These are phyloP conservation scores for Glaucopsyche alexis DNA, from an alignment of 2,888 invertebrate genomes.

Conservation along the genomic window DNA sequence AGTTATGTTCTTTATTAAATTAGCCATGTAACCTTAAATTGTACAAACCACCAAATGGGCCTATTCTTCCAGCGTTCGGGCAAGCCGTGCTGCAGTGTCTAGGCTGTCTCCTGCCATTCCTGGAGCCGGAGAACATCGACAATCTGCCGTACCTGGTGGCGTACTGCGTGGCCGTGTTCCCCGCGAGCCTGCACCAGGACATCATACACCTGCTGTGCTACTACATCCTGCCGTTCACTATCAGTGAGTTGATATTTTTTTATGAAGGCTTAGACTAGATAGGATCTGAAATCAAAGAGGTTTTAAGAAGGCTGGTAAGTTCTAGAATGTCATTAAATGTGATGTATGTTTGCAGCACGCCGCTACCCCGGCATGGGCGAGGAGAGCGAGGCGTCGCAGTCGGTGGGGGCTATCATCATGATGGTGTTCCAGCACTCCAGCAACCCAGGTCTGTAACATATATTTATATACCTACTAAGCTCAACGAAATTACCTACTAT, in stretches of 20 bases:
- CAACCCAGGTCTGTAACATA: constrained; percentile 88
- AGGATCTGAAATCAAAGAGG: no score
- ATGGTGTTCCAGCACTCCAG: constrained; percentile 98
- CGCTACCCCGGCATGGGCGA: constrained; percentile 85
- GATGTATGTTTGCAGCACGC: constrained; percentile 73
- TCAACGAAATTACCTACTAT: no score
- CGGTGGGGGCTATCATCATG: constrained; percentile 96
- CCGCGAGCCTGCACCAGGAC: constrained; percentile 93
- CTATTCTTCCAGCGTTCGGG: constrained; percentile 87
- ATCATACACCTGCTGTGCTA: constrained; percentile 97
- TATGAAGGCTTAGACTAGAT: no score
- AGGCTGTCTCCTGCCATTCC: constrained; percentile 96
- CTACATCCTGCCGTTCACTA: constrained; percentile 96
- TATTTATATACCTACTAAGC: no score
- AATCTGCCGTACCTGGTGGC: constrained; percentile 96
- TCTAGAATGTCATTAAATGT: no score
- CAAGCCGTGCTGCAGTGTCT: constrained; percentile 96
- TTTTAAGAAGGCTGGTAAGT: no score
- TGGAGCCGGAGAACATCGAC: constrained; percentile 97
- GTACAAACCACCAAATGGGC: not conserved
- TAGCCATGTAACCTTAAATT: constrained; percentile 11
- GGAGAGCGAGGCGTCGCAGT: constrained; percentile 90
- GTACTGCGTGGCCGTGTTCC: constrained; percentile 95
- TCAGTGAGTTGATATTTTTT: constrained; percentile 89
- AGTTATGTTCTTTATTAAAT: not conserved